These are phyloP conservation scores for Microtus oregoni DNA, from an alignment of 2,113 vertebrate genomes.

Conservation along the genomic window DNA sequence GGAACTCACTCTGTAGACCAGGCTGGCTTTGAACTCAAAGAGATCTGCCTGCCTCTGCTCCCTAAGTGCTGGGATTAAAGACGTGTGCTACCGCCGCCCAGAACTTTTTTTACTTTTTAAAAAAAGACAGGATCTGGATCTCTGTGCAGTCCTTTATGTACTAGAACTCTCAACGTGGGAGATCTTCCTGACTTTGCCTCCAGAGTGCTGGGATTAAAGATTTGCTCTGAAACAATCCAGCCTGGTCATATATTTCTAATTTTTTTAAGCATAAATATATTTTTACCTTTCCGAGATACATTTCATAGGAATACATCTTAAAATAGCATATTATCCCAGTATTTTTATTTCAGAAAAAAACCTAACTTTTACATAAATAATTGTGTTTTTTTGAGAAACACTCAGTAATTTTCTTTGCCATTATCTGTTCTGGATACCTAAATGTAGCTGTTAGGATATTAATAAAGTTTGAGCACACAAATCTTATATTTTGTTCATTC, in stretches of 20 bases:
- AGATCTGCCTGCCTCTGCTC: background rate
- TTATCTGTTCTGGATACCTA: background rate
- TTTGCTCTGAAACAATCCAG: background rate
- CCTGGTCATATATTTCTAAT: background rate
- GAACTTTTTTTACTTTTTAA: too few relatives aligned
- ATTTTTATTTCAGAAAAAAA: constrained; percentile 26
- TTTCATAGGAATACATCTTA: constrained; percentile 44
- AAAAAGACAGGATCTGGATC: too few relatives aligned
- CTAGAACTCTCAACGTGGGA: too few relatives aligned
- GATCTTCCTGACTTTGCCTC: too few relatives aligned
- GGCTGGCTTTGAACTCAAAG: background rate
- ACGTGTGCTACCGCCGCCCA: too few relatives aligned
- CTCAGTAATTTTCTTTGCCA: background rate
- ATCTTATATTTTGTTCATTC: background rate
- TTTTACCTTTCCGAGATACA: constrained; percentile 33
- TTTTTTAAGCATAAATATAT: background rate
- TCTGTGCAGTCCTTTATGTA: too few relatives aligned
- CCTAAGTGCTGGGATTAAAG: too few relatives aligned
- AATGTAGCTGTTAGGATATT: constrained; percentile 8
- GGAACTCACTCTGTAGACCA: background rate
- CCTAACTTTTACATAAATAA: constrained; percentile 1
- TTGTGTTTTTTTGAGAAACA: constrained; percentile 24
- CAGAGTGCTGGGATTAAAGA: too few relatives aligned
- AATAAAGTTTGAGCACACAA: constrained; percentile 13
- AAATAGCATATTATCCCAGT: background rate